Evolutionary conservation across 1,140 invertebrate genomes (phyloP).

Genomic region (Drosophila ananassae): DNA sequence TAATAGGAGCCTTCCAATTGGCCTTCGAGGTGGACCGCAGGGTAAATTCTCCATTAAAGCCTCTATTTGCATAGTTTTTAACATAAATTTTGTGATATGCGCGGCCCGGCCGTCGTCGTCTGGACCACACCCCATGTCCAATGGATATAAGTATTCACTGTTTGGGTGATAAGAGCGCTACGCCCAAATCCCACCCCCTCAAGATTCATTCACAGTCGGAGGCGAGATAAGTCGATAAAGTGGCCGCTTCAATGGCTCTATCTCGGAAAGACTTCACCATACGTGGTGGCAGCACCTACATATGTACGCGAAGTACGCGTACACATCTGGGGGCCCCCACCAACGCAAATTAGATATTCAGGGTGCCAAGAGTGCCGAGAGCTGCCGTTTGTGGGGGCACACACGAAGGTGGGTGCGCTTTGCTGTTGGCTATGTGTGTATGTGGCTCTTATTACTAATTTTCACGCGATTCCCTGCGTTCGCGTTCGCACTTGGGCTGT

Average conservation of each 20-base stretch:
- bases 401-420: constrained; percentile 1
- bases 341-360: constrained; percentile 35
- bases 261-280: constrained; percentile 18
- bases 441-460: constrained; percentile 26
- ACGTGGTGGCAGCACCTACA: constrained; percentile 28
- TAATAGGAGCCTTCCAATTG: background rate
- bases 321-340: constrained; percentile 35
- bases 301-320: constrained; percentile 18
- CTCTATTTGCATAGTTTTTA: background rate
- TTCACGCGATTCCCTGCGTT: constrained; percentile 10
- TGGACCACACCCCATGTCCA: constrained; percentile 74
- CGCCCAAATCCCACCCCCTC: constrained; percentile 39
- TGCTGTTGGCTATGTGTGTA: constrained; percentile 1
- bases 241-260: constrained; percentile 18
- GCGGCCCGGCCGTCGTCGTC: constrained; percentile 11
- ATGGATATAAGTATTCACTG: constrained; percentile 48
- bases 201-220: constrained; percentile 15
- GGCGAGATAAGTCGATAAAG: constrained; percentile 25
- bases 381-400: constrained; percentile 3
- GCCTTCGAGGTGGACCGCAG: background rate
- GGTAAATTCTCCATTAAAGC: background rate
- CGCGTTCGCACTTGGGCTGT: constrained; percentile 15
- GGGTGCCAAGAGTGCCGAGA: background rate
- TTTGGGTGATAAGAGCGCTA: constrained; percentile 57
- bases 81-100: constrained; percentile 22